These are phyloP conservation scores for Steatornis caripensis DNA, from an alignment of 2,113 vertebrate species.

Conservation along the genomic window DNA sequence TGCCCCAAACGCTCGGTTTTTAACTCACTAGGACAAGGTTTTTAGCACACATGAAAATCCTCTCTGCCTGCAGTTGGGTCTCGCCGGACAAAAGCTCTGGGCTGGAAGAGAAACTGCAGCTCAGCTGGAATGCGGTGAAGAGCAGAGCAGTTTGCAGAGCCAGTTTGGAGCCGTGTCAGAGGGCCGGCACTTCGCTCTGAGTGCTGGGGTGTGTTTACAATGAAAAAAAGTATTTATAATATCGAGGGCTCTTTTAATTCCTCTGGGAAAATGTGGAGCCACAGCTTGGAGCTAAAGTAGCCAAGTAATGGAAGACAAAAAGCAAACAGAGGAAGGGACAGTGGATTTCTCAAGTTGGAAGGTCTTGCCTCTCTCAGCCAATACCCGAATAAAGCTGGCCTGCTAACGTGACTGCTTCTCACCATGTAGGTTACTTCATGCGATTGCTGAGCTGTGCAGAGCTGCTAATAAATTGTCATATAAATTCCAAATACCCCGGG, in stretches of 20 bases:
- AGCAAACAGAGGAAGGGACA: background rate
- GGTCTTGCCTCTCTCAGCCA: background rate
- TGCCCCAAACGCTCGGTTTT: background rate
- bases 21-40: background rate
- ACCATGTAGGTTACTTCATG: background rate
- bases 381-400: background rate
- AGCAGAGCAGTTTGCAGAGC: slow-evolving; percentile 4
- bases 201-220: slow-evolving; percentile 38
- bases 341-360: background rate
- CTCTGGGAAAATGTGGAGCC: slow-evolving; percentile 24
- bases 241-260: slow-evolving; percentile 42
- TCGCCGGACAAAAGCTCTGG: background rate
- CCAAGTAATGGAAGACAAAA: background rate
- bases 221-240: slow-evolving; percentile 53
- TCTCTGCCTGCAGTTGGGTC: background rate
- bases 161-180: slow-evolving; percentile 24
- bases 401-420: background rate
- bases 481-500: background rate
- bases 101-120: background rate
- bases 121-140: slow-evolving; percentile 22
- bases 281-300: background rate
- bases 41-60: background rate
- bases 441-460: background rate
- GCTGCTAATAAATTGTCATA: background rate
- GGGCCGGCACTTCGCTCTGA: background rate